Evolutionary conservation across 2,113 vertebrate genomes (phyloP).

Genomic region (Lophotis ruficrista): DNA sequence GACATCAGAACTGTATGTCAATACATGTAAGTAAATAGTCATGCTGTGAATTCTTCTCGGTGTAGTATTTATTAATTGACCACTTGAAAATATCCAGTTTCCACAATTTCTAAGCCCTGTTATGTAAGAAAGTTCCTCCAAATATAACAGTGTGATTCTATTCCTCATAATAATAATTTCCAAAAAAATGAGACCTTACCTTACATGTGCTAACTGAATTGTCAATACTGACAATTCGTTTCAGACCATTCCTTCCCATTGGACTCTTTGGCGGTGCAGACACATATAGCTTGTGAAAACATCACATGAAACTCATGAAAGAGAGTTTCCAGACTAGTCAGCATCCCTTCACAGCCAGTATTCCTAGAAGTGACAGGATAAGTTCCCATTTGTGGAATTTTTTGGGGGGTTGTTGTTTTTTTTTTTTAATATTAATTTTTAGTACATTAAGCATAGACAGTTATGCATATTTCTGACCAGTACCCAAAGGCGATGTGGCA

Average conservation of each 20-base stretch:
- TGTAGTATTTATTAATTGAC: not conserved
- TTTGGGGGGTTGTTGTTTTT: accelerated
- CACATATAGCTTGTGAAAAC: not conserved
- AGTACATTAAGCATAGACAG: not conserved
- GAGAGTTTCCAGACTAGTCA: not conserved
- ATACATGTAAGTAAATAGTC: not conserved
- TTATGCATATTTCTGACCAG: not conserved
- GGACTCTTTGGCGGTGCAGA: not conserved
- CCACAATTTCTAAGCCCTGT: not conserved
- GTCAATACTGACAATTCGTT: not conserved
- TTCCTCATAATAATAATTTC: not conserved
- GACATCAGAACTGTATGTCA: not conserved
- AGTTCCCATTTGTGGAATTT: accelerated
- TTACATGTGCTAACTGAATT: not conserved
- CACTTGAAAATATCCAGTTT: not conserved
- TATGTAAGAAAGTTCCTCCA: not conserved
- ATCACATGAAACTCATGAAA: not conserved
- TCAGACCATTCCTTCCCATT: not conserved
- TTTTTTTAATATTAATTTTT: not conserved
- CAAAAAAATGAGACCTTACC: not conserved
- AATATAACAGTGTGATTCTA: not conserved
- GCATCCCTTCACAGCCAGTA: not conserved
- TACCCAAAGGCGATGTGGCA: not conserved
- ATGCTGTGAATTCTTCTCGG: not conserved
- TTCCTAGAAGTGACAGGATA: not conserved